phyloP scores from a whole-genome alignment of 2,113 vertebrate species.

The Neofelis nebulosa region DNA sequence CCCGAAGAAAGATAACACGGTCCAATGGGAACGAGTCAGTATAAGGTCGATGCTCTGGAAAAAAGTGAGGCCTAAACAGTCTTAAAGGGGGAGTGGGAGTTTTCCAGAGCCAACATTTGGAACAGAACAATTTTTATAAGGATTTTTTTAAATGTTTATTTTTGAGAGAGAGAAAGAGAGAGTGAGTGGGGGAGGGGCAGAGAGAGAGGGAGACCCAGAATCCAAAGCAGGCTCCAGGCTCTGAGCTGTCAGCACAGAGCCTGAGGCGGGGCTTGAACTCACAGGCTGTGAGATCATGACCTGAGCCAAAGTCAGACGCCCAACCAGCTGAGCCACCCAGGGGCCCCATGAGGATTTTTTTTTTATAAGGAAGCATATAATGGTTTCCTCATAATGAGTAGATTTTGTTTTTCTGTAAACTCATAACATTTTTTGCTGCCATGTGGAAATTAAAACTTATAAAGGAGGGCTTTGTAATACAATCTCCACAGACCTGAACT shows the following conservation, averaged over 20 bases:
- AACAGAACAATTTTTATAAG: not conserved
- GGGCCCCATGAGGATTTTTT: too few species aligned
- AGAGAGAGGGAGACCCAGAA: too few species aligned
- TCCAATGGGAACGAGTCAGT: not conserved
- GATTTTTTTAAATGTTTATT: not conserved
- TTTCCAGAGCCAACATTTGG: not conserved
- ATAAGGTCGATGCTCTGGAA: not conserved
- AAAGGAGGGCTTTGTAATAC: not conserved
- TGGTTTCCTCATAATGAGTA: not conserved
- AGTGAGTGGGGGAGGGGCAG: too few species aligned
- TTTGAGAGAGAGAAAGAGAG: too few species aligned
- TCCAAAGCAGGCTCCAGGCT: too few species aligned
- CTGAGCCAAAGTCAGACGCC: too few species aligned
- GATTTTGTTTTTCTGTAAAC: conserved; percentile 29
- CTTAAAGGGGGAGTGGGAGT: not conserved
- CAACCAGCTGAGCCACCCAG: too few species aligned
- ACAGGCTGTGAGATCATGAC: too few species aligned
- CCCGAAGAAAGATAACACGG: accelerated
- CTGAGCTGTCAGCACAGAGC: too few species aligned
- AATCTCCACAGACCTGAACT: not conserved
- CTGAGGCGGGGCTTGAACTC: too few species aligned
- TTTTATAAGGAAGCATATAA: not conserved
- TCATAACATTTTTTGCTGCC: not conserved
- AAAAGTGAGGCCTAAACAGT: not conserved
- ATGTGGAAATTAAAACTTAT: conserved; percentile 50